Evolutionary conservation across 2,113 vertebrate genomes (phyloP).

Genomic region (Myiopsitta monachus): DNA sequence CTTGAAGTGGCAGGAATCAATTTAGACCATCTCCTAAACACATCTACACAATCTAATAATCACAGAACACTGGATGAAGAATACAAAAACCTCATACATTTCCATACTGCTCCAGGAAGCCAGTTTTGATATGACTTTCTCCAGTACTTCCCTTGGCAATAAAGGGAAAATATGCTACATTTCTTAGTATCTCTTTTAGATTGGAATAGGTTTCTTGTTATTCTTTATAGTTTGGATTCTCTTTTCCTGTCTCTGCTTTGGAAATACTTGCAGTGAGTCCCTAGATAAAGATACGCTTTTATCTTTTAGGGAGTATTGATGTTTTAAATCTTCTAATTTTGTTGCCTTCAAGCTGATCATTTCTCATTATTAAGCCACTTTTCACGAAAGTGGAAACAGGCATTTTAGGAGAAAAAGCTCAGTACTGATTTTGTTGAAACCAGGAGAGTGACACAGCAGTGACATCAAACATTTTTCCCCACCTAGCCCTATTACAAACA

Average conservation of each 20-base stretch:
- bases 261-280: background rate
- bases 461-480: background rate
- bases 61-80: background rate
- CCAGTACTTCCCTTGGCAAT: background rate
- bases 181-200: background rate
- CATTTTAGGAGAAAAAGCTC: background rate
- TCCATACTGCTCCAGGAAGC: background rate
- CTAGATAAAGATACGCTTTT: background rate
- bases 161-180: background rate
- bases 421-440: background rate
- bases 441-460: background rate
- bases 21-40: background rate
- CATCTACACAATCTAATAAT: background rate
- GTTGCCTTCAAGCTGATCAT: background rate
- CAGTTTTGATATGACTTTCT: background rate
- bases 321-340: conserved; percentile 39
- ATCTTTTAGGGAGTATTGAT: background rate
- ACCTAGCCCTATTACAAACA: background rate
- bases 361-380: background rate
- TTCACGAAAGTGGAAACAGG: background rate
- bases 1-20: background rate
- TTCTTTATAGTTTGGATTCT: background rate
- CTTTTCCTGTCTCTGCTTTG: background rate
- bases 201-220: background rate
- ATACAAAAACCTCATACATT: background rate